A percentile compares a stretch with the other conserved stretches of the same genome.
These are phyloP conservation scores for Plagiodera versicolora DNA, from an alignment of 2,888 invertebrate species.

Conservation along the genomic window DNA sequence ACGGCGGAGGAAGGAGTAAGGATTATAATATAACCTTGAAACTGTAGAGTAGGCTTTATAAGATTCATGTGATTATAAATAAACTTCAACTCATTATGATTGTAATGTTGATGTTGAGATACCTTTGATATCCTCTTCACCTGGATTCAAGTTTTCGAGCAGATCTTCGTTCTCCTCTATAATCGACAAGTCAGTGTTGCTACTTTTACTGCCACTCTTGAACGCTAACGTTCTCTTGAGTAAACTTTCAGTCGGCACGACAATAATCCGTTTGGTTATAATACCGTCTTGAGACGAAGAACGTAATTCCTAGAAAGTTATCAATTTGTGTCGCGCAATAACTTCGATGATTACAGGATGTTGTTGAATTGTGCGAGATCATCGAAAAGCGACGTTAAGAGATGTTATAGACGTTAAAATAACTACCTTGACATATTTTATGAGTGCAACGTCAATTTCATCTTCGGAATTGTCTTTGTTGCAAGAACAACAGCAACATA, in stretches of 20 bases:
- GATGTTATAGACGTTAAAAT: not conserved
- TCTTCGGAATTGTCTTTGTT: conserved; percentile 38
- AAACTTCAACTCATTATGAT: no score
- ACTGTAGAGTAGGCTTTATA: no score
- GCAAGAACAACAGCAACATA: conserved; percentile 27
- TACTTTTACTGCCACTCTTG: conserved; percentile 18
- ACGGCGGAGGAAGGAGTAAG: no score
- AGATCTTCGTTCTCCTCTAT: conserved; percentile 17
- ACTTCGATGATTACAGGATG: conserved; percentile 9
- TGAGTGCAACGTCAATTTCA: conserved; percentile 1
- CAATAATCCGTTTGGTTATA: conserved; percentile 20
- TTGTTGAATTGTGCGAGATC: not conserved
- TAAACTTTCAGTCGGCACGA: conserved; percentile 23
- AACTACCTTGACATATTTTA: not conserved
- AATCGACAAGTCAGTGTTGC: conserved; percentile 12
- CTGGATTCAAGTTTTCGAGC: conserved; percentile 20
- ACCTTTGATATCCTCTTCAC: conserved; percentile 22
- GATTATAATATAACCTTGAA: no score
- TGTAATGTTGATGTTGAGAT: no score
- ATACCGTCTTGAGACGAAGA: conserved; percentile 19
- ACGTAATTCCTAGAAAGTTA: conserved; percentile 18
- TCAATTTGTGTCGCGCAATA: conserved; percentile 5
- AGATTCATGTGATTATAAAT: no score
- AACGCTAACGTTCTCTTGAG: conserved; percentile 17
- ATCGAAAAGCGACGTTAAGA: no score